Conservation (phyloP, 2,797 vertebrate genomes). For the Etheostoma perlongum region DNA sequence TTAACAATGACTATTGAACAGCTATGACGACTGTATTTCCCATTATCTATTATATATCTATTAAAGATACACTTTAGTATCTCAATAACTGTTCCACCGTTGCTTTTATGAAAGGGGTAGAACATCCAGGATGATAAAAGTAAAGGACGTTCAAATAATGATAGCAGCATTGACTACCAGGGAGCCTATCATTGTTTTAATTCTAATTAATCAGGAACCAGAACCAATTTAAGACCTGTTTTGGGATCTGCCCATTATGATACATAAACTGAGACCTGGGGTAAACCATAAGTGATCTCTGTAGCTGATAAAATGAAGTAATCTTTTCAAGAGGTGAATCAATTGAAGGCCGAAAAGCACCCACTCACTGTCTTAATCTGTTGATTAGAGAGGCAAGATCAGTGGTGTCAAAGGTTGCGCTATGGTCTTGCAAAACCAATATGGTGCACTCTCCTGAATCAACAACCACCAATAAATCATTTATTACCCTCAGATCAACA, state of each 20-base stretch:
- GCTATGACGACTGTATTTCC: neutral
- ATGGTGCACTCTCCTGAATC: slow-evolving; percentile 7
- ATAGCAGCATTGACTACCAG: neutral
- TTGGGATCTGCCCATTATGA: neutral
- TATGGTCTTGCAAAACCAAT: slow-evolving; percentile 3
- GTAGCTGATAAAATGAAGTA: neutral
- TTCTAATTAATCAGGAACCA: slow-evolving; percentile 2
- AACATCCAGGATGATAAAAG: slow-evolving; percentile 10
- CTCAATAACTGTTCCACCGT: neutral
- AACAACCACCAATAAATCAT: slow-evolving; percentile 3
- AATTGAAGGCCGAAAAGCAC: neutral
- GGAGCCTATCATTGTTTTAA: neutral
- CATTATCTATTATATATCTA: neutral
- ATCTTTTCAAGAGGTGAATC: neutral
- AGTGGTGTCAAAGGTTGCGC: neutral
- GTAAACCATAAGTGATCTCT: neutral
- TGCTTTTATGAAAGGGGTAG: slow-evolving; percentile 4
- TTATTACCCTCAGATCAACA: neutral
- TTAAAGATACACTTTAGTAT: neutral
- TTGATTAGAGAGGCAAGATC: slow-evolving; percentile 17
- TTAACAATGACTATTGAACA: slow-evolving; percentile 44
- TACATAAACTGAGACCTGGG: neutral
- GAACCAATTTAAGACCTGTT: neutral
- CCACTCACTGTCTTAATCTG: neutral
- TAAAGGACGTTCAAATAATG: slow-evolving; percentile 6